phyloP scores from a whole-genome alignment of 2,113 vertebrate genomes.

The Amphilophus citrinellus region DNA sequence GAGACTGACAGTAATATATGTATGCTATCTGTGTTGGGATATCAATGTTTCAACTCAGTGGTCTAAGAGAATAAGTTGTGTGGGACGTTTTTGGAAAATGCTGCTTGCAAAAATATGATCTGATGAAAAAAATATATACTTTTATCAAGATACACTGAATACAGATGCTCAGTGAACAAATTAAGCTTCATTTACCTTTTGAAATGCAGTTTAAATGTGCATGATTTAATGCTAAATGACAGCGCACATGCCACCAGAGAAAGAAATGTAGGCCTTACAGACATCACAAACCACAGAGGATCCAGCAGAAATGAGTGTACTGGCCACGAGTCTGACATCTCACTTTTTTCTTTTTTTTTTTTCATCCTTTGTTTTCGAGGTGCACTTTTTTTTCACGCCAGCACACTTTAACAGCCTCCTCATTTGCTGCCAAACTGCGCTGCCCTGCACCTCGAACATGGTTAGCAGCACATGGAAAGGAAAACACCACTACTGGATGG shows the following conservation, averaged over 20 bases:
- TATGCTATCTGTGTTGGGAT: conserved; percentile 58
- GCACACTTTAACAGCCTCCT: conserved; percentile 65
- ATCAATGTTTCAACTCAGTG: conserved; percentile 60
- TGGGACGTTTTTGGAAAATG: not conserved
- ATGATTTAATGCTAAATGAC: conserved; percentile 58
- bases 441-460: conserved; percentile 79
- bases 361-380: conserved; percentile 54
- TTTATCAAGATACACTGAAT: not conserved
- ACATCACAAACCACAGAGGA: conserved; percentile 37
- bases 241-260: conserved; percentile 58
- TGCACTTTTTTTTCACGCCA: conserved; percentile 70
- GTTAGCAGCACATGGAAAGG: conserved; percentile 87
- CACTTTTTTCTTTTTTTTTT: not conserved
- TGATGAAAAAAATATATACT: not conserved
- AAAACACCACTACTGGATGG: conserved; percentile 74
- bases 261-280: conserved; percentile 51
- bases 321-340: conserved; percentile 57
- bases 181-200: not conserved
- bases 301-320: conserved; percentile 55
- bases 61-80: conserved; percentile 37
- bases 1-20: conserved; percentile 68
- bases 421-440: conserved; percentile 76
- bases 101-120: not conserved
- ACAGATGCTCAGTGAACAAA: not conserved
- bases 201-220: conserved; percentile 8